Percentiles rank a stretch among this genome's conserved stretches.
Evolutionary conservation across 1,140 invertebrate genomes (phyloP).

Genomic region (Heliothis virescens): DNA sequence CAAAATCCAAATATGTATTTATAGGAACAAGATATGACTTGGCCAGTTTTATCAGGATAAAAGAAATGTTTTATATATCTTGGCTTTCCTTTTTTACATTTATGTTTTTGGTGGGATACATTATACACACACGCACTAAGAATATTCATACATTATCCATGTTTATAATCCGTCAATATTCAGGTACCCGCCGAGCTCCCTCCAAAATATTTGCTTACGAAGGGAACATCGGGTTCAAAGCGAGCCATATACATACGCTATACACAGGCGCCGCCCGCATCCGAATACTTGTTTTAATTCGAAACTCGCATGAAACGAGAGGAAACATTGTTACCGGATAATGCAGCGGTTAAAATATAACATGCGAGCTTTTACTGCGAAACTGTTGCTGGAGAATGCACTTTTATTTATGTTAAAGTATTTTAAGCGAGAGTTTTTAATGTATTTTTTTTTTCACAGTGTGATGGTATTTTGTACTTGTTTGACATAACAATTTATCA

Average conservation of each 20-base stretch:
- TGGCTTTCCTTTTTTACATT: too few species aligned
- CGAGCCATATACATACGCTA: neutral
- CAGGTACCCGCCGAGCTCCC: neutral
- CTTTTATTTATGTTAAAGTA: too few species aligned
- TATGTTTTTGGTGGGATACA: too few species aligned
- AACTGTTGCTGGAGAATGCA: neutral
- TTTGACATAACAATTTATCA: too few species aligned
- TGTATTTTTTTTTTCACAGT: neutral
- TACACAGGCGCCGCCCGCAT: constrained; percentile 7
- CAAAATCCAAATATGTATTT: too few species aligned
- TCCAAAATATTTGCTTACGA: constrained; percentile 21
- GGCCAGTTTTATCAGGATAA: too few species aligned
- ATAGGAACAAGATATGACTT: too few species aligned
- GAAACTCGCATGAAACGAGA: constrained; percentile 10
- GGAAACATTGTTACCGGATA: constrained; percentile 1
- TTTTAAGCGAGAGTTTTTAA: neutral
- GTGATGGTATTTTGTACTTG: too few species aligned
- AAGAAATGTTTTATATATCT: too few species aligned
- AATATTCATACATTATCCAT: too few species aligned
- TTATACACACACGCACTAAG: too few species aligned
- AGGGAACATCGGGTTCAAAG: neutral
- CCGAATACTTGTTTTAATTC: constrained; percentile 16
- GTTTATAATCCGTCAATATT: too few species aligned
- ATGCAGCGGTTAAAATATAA: constrained; percentile 6
- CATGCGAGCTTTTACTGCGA: neutral